Evolutionary conservation across 2,113 vertebrate species (phyloP).

Genomic region (Felis catus): DNA sequence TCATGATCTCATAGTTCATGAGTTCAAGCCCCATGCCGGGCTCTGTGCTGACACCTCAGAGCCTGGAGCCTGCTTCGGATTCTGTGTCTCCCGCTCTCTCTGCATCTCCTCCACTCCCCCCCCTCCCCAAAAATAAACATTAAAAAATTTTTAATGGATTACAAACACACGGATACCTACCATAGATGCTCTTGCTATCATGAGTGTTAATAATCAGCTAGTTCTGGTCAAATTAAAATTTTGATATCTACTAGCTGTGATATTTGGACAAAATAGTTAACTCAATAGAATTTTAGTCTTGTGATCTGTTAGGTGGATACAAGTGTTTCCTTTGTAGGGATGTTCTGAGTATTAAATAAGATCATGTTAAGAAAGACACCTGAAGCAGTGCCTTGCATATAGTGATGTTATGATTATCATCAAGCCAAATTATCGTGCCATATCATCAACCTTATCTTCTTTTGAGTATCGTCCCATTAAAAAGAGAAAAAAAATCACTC

Average conservation of each 20-base stretch:
- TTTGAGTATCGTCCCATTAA: background rate
- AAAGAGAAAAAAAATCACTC: background rate
- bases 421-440: background rate
- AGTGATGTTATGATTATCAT: background rate
- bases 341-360: background rate
- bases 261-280: background rate
- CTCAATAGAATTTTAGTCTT: background rate
- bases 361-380: background rate
- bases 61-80: no score
- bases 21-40: no score
- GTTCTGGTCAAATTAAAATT: background rate
- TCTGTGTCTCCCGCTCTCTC: no score
- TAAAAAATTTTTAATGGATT: background rate
- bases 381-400: background rate
- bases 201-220: background rate
- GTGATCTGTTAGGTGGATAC: background rate
- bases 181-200: background rate
- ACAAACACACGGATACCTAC: background rate
- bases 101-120: no score
- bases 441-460: background rate
- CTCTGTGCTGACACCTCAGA: no score
- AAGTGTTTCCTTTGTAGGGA: background rate
- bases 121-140: no score
- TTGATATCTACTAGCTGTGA: background rate
- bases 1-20: no score